A percentile compares a stretch with the other conserved stretches of the same genome.
Conservation (phyloP, 2,797 vertebrate genomes). For the Phyllotis vaccarum region DNA sequence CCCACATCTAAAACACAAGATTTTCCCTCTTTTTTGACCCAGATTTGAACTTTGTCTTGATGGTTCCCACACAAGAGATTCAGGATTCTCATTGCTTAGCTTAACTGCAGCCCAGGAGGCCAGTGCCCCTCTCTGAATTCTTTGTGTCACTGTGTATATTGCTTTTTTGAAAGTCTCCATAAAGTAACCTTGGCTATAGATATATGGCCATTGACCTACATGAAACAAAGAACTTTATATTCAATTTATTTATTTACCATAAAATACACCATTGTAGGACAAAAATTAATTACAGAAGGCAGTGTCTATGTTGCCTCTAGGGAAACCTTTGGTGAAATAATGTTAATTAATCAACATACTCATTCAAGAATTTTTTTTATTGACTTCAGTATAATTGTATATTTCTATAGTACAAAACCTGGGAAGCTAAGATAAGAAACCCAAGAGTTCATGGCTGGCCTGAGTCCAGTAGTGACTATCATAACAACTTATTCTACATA, state of each 20-base stretch:
- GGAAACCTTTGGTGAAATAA: slow-evolving; percentile 6
- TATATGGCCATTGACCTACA: background rate
- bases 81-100: background rate
- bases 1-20: background rate
- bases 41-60: background rate
- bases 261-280: background rate
- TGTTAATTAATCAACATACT: background rate
- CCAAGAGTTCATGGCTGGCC: background rate
- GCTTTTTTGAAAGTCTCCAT: background rate
- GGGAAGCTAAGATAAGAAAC: background rate
- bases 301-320: background rate
- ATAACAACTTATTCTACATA: background rate
- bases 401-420: background rate
- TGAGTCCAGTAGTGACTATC: background rate
- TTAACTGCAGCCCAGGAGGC: background rate
- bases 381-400: background rate
- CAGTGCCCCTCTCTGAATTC: background rate
- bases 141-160: background rate
- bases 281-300: slow-evolving; percentile 6
- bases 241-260: background rate
- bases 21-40: background rate
- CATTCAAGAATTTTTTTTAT: background rate
- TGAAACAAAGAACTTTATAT: background rate
- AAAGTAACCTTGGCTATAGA: background rate
- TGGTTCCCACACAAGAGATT: background rate